phyloP scores from a whole-genome alignment of 2,113 vertebrate species.

The Xerus inauris region DNA sequence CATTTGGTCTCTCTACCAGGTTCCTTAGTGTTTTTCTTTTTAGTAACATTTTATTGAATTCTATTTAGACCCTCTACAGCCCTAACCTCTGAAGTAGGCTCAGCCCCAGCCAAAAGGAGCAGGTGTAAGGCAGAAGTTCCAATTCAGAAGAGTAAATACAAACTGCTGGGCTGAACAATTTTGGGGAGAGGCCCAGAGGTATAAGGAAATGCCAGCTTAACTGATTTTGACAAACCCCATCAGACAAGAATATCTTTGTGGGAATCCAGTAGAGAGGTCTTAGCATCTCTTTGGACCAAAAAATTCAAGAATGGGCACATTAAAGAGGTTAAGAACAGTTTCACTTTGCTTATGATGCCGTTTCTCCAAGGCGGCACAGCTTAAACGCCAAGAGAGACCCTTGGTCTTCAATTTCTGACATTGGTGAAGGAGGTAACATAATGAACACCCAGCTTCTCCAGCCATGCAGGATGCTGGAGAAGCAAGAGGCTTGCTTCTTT shows the following conservation, averaged over 20 bases:
- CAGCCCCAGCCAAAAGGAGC: conserved; percentile 26
- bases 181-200: neutral
- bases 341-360: neutral
- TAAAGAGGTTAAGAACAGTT: neutral
- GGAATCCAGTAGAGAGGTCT: neutral
- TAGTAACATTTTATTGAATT: neutral
- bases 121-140: conserved; percentile 52
- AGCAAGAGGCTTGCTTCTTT: neutral
- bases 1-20: neutral
- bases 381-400: neutral
- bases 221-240: neutral
- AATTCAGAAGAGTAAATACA: neutral
- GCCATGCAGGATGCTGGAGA: neutral
- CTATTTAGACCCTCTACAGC: neutral
- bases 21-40: neutral
- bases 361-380: neutral
- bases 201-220: neutral
- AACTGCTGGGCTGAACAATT: neutral
- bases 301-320: neutral
- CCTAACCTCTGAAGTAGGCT: neutral
- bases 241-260: neutral
- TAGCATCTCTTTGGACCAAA: neutral
- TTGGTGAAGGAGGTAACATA: neutral
- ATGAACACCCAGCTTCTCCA: neutral
- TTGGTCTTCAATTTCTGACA: neutral